phyloP scores from a whole-genome alignment of 2,888 invertebrate species.

The Calliphora vomitoria region DNA sequence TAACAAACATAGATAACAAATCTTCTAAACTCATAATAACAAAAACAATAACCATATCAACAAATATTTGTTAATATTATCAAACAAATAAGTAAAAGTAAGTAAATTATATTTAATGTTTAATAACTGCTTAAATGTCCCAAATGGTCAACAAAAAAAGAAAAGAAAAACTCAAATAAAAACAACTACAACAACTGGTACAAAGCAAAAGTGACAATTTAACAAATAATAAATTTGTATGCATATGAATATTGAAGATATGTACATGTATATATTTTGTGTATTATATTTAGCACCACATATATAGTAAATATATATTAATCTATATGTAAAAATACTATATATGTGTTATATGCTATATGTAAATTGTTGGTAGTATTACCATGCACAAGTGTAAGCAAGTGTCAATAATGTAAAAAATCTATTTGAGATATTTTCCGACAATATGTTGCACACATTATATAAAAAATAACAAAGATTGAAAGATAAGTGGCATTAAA shows the following conservation, averaged over 20 bases:
- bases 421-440: not conserved
- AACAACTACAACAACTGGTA: conserved; percentile 7
- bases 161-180: not conserved
- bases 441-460: conserved; percentile 32
- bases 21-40: conserved; percentile 13
- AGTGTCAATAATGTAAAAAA: conserved; percentile 31
- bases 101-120: conserved; percentile 54
- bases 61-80: conserved; percentile 53
- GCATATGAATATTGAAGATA: not conserved
- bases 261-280: not conserved
- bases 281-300: conserved; percentile 5
- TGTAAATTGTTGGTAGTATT: not conserved
- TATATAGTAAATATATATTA: conserved; percentile 14
- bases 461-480: not conserved
- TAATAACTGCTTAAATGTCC: conserved; percentile 34
- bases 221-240: conserved; percentile 48
- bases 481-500: conserved; percentile 31
- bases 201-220: conserved; percentile 52
- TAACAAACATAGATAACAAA: conserved; percentile 33
- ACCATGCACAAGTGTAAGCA: conserved; percentile 42
- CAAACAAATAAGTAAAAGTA: conserved; percentile 46
- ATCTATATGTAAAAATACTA: not conserved
- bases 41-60: not conserved
- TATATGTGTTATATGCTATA: not conserved
- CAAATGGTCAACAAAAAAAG: conserved; percentile 20